Evolutionary conservation across 2,113 vertebrate species (phyloP).

Genomic region (Toxostoma redivivum): DNA sequence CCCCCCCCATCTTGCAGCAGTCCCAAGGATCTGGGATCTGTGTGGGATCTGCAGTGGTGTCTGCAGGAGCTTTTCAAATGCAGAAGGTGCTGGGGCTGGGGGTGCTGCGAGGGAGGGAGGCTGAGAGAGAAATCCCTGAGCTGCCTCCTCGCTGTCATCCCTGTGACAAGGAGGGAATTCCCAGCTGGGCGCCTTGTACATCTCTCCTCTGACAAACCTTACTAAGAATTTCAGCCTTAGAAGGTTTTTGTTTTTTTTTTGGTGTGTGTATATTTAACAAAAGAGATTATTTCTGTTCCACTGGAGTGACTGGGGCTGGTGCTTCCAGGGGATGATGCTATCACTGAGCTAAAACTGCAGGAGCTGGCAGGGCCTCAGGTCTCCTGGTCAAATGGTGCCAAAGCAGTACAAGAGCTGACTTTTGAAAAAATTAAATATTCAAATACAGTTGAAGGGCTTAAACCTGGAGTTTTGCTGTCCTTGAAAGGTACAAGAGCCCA

Average conservation of each 20-base stretch:
- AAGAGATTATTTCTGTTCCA: neutral
- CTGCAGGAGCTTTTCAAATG: neutral
- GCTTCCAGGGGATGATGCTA: neutral
- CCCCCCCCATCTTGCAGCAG: fast-evolving
- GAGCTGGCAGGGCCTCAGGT: neutral
- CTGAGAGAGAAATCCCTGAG: neutral
- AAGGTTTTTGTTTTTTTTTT: neutral
- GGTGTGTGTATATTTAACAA: neutral
- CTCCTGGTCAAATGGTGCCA: neutral
- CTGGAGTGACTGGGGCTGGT: neutral
- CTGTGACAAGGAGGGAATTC: neutral
- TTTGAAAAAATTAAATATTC: neutral
- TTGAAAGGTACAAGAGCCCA: neutral
- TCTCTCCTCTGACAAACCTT: neutral
- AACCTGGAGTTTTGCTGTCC: neutral
- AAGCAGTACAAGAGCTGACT: neutral
- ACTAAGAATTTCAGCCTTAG: neutral
- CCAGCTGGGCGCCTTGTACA: neutral
- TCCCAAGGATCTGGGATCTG: neutral
- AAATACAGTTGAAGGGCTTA: neutral
- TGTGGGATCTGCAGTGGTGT: neutral
- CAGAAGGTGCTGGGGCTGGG: neutral
- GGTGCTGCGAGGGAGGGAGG: neutral
- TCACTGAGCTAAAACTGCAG: neutral
- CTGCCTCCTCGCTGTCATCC: neutral